Base-by-base conservation (phyloP, 2,797 vertebrate genomes). In the Adrianichthys oophorus region DNA sequence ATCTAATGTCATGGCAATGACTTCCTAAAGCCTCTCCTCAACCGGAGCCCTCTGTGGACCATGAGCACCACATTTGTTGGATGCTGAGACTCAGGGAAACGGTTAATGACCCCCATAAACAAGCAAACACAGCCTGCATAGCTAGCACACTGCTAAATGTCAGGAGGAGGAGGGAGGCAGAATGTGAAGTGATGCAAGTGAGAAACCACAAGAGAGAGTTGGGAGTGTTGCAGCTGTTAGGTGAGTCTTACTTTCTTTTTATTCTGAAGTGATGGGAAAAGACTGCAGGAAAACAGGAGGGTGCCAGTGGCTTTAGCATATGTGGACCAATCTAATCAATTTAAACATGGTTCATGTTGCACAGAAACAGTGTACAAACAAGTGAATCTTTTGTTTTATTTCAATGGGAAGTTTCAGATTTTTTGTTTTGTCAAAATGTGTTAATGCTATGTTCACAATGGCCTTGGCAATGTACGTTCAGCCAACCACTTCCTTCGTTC, bases 61-160 rank as follows among this genome's bases (percentile, higher is more conserved):
- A 56, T 85, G 80, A 86, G 81, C 82, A 82, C 65, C 65, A 62
- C 65, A 72, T 85, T 85, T 85, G 77, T 71, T 58, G 61, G 62
- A 68, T 47, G 62, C 72, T 63, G 71, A 68, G 70, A 60, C 71
- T 70, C 55, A 4, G 63, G 68, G 70, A 82, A 84, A 79, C 66
- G 43, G 72, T 87, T 87, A 88, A 88, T 68, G 62, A 80, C 64
- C 76, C 32, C 76, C 72, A 80, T 86, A 86, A 89, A 91, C 84
- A 87, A 83, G 78, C 52, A 4, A 62, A 47, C 1, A 4, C 45
- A 19, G 50, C 12, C 50, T 68, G 79, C 76, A 24, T 24, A 47
- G 76, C 75, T 72, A 49, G 76, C 76, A 76, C 74, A 57, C 70
- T 46, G 67, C 70, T 73, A 80, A 83, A 87, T 87, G 79, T 87